Evolutionary conservation across 2,888 invertebrate genomes (phyloP), one percentile per base, ranked within the genome.

Genomic region (Acanthosoma haemorrhoidale): DNA sequence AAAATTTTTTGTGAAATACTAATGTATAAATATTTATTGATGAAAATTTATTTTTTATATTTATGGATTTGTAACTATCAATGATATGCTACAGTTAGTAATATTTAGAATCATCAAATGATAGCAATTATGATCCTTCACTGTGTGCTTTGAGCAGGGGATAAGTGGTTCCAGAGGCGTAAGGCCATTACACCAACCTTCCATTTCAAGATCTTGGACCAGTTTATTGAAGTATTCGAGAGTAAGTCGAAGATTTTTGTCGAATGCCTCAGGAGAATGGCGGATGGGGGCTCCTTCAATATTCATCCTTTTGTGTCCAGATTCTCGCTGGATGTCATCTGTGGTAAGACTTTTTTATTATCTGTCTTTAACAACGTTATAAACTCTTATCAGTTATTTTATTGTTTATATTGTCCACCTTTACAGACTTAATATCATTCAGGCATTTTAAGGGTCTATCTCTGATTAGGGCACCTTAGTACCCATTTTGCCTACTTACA

Each of bases 171-270:
- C 64, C 86, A 88, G 32, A 91, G 91, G 79, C 86, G 92, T 75
- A 92, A 92, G 82, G 82, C 92, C 75, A 91, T 92, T 76, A 91
- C 91, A 13, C 92, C 92, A 60, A 91, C 92, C 73, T 92, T 92
- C 87, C 92, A 92, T 78, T 83, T 92, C 80, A 91, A 91, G 80
- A 90, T 92, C 4, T 81, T 92, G 75, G 91, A 92, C 83, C 89
- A 90, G 76, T 92, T 92, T 82, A 89, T 92, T 77, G 90, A 91
- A 78, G 82, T 91, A 36, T 92, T 92, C 82, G 88, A 90, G 4
- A 85, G 86, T 70, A 86, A 88, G 76, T 81, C 84, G 38, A 78
- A 80, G 11, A 81, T 81, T 57, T 77, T 89, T 72, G 77, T 80
- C 0, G 75, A 83, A 2, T 90, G 87, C 77, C 81, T 91, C 80